A percentile compares a stretch with the other conserved stretches of the same genome.
These are phyloP conservation scores for Drosophila ustulata DNA, from an alignment of 2,888 invertebrate species.

Conservation along the genomic window DNA sequence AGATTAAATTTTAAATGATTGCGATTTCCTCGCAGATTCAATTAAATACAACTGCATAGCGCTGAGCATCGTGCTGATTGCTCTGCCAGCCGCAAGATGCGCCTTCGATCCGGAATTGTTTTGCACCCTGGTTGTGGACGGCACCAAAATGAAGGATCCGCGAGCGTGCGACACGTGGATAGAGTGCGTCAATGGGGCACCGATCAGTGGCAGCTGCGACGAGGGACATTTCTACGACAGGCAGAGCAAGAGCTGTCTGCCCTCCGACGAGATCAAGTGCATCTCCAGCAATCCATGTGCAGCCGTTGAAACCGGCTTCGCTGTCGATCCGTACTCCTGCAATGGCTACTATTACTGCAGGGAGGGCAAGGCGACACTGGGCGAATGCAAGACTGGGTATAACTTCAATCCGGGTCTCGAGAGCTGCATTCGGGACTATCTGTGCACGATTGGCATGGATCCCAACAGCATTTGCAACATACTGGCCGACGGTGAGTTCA, in stretches of 20 bases:
- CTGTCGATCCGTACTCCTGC: slow-evolving; percentile 77
- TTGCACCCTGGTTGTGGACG: slow-evolving; percentile 68
- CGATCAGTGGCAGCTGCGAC: slow-evolving; percentile 67
- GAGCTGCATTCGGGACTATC: slow-evolving; percentile 67
- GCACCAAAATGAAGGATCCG: slow-evolving; percentile 81
- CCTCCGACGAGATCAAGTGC: slow-evolving; percentile 59
- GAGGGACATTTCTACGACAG: slow-evolving; percentile 69
- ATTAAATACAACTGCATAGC: neutral
- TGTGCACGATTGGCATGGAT: slow-evolving; percentile 56
- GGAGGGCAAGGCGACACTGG: slow-evolving; percentile 62
- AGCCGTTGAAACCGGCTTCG: slow-evolving; percentile 62
- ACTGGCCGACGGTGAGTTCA: slow-evolving; percentile 78
- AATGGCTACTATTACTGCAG: slow-evolving; percentile 80
- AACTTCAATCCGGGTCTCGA: slow-evolving; percentile 72
- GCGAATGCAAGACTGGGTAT: slow-evolving; percentile 64
- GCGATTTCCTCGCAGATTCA: slow-evolving; percentile 10
- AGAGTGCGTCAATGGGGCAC: slow-evolving; percentile 67
- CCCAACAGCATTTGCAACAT: slow-evolving; percentile 80
- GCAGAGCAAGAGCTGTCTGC: slow-evolving; percentile 61
- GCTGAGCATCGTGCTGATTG: slow-evolving; percentile 11
- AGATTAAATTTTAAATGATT: neutral
- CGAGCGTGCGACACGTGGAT: slow-evolving; percentile 76
- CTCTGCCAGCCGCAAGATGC: neutral
- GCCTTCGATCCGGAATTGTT: slow-evolving; percentile 69
- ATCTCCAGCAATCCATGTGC: slow-evolving; percentile 79